Percentiles rank a stretch among this genome's conserved stretches.
phyloP scores from a whole-genome alignment of 2,113 vertebrate genomes.

The Zosterops lateralis region DNA sequence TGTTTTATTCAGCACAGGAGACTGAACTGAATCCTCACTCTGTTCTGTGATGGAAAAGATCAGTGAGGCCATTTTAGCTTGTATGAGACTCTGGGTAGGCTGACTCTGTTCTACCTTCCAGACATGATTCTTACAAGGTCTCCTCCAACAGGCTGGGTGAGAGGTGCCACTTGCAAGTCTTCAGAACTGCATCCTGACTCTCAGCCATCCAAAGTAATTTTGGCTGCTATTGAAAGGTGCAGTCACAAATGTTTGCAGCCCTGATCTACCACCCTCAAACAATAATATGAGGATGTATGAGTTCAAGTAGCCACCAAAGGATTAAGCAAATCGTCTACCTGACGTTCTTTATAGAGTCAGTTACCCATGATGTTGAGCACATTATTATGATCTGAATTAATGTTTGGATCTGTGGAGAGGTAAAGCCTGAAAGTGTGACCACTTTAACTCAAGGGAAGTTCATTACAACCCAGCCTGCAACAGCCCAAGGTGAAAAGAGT shows the following conservation, averaged over 20 bases:
- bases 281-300: background rate
- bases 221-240: background rate
- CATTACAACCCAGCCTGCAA: background rate
- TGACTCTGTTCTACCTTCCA: background rate
- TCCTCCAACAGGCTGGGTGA: background rate
- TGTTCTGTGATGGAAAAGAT: background rate
- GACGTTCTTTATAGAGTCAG: background rate
- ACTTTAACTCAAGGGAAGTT: background rate
- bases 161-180: background rate
- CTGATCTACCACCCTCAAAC: background rate
- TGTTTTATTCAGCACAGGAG: background rate
- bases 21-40: background rate
- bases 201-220: background rate
- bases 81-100: background rate
- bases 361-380: background rate
- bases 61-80: background rate
- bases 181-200: background rate
- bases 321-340: background rate
- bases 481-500: background rate
- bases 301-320: background rate
- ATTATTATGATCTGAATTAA: background rate
- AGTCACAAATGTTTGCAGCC: background rate
- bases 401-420: background rate
- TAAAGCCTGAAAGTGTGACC: background rate
- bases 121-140: background rate